These are phyloP conservation scores for Venusia cambrica DNA, from an alignment of 2,888 invertebrate species.

Conservation along the genomic window DNA sequence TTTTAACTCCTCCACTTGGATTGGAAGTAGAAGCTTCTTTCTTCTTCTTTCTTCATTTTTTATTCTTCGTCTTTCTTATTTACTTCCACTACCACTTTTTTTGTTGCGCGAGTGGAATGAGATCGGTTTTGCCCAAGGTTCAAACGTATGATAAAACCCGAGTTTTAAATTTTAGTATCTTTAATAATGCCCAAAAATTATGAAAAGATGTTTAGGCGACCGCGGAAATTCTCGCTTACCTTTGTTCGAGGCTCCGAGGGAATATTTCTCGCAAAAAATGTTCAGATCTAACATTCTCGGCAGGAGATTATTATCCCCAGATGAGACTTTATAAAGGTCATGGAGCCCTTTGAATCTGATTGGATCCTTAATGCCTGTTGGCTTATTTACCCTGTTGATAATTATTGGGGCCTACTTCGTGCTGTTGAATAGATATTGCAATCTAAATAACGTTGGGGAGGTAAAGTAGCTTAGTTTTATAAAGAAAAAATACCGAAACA, in stretches of 20 bases:
- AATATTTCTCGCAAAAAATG: constrained; percentile 20
- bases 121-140: too few relatives aligned
- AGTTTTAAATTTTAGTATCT: too few relatives aligned
- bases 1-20: too few relatives aligned
- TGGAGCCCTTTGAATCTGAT: constrained; percentile 19
- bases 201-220: constrained; percentile 24
- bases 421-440: constrained; percentile 5
- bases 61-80: too few relatives aligned
- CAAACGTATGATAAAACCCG: too few relatives aligned
- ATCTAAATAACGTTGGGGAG: too few relatives aligned
- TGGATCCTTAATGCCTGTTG: constrained; percentile 15
- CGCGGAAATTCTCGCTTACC: constrained; percentile 21
- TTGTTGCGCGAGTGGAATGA: too few relatives aligned
- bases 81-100: too few relatives aligned
- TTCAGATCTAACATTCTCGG: constrained; percentile 15
- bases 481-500: too few relatives aligned
- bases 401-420: constrained; percentile 7
- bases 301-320: constrained; percentile 19
- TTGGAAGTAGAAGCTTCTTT: too few relatives aligned
- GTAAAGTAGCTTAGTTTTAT: too few relatives aligned
- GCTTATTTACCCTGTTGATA: constrained; percentile 15
- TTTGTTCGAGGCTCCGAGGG: constrained; percentile 12
- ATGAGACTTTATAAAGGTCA: constrained; percentile 21
- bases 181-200: constrained; percentile 25
- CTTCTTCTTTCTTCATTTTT: too few relatives aligned